phyloP scores from a whole-genome alignment of 1,140 invertebrate species.

The Mycetomoellerius zeteki region DNA sequence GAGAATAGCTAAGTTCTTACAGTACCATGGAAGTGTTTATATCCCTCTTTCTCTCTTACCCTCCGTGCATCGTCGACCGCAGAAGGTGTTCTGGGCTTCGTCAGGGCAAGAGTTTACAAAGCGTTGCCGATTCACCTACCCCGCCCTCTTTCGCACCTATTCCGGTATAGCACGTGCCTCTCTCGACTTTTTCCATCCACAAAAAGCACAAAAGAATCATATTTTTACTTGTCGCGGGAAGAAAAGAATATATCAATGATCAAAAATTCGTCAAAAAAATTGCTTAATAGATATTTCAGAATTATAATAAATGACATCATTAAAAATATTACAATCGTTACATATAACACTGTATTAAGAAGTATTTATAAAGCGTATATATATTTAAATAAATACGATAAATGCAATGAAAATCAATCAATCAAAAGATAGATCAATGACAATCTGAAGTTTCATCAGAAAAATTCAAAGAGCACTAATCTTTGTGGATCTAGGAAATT shows the following conservation, averaged over 20 bases:
- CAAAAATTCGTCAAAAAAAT: not conserved
- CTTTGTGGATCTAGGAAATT: too few species aligned
- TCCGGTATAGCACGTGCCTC: slow-evolving; percentile 1
- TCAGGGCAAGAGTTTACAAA: slow-evolving; percentile 74
- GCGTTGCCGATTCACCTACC: slow-evolving; percentile 33
- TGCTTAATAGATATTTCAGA: not conserved
- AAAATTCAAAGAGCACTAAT: too few species aligned
- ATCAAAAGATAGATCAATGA: too few species aligned
- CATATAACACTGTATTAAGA: not conserved
- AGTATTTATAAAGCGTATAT: not conserved
- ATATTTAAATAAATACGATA: not conserved
- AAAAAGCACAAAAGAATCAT: not conserved
- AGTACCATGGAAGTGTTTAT: slow-evolving; percentile 29
- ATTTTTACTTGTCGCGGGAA: not conserved
- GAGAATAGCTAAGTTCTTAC: slow-evolving; percentile 56
- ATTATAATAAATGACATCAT: not conserved
- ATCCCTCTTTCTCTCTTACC: not conserved
- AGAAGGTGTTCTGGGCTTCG: slow-evolving; percentile 74
- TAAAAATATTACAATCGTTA: not conserved
- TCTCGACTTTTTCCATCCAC: not conserved
- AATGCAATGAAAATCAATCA: too few species aligned
- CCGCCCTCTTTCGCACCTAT: slow-evolving; percentile 53
- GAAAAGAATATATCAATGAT: not conserved
- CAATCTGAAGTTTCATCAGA: too few species aligned
- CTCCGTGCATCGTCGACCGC: not conserved